Evolutionary conservation across 64 coral and sea anemone species (phyloP).

Genomic region (Stichodactyla mertensii): DNA sequence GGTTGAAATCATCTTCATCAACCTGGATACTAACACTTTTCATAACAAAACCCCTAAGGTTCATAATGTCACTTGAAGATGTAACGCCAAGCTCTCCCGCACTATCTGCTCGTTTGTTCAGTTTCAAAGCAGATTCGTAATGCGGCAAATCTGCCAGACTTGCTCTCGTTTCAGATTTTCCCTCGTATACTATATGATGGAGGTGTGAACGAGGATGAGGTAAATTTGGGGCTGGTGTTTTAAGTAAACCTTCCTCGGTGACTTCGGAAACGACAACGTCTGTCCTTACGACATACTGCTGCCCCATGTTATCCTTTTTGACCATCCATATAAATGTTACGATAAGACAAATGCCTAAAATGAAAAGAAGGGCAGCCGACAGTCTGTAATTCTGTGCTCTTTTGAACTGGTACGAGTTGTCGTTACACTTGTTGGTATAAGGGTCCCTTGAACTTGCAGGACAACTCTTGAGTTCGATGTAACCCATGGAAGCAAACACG

Average conservation of each 20-base stretch:
- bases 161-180: not conserved
- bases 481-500: constrained; percentile 20
- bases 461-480: constrained; percentile 23
- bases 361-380: constrained; percentile 8
- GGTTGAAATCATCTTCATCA: constrained; percentile 21
- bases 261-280: constrained; percentile 6
- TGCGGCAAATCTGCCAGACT: not conserved
- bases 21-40: constrained; percentile 8
- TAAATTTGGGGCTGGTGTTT: constrained; percentile 6
- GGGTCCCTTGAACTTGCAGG: not conserved
- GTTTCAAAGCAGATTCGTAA: constrained; percentile 4
- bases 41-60: not conserved
- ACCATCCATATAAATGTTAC: constrained; percentile 3
- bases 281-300: not conserved
- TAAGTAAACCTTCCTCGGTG: constrained; percentile 7
- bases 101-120: not conserved
- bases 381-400: constrained; percentile 7
- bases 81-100: not conserved
- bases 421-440: not conserved
- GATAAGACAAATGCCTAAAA: not conserved
- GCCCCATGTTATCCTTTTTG: not conserved
- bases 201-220: constrained; percentile 9
- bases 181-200: not conserved
- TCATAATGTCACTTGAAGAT: not conserved
- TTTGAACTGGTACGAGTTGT: not conserved